phyloP scores from a whole-genome alignment of 2,888 invertebrate species.

The Fragum sueziense region DNA sequence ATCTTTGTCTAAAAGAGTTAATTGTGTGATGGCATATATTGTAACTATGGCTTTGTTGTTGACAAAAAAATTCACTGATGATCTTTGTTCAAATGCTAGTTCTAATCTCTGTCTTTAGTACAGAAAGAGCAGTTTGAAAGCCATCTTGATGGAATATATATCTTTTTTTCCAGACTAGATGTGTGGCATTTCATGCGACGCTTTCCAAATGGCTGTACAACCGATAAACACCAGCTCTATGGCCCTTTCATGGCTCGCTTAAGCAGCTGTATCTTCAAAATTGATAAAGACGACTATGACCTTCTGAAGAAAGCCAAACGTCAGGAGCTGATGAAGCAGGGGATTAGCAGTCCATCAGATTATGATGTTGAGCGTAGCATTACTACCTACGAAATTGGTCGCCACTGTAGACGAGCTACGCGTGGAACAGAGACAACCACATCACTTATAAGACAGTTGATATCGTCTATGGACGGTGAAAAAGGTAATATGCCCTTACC shows the following conservation, averaged over 20 bases:
- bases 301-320: constrained; percentile 59
- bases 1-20: no score
- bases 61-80: no score
- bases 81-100: no score
- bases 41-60: no score
- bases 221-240: constrained; percentile 54
- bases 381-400: constrained; percentile 42
- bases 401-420: constrained; percentile 56
- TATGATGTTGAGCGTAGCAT: constrained; percentile 41
- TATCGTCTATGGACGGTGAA: constrained; percentile 43
- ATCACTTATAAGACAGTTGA: constrained; percentile 41
- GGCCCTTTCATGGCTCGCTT: constrained; percentile 54
- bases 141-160: no score
- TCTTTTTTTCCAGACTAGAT: constrained; percentile 50
- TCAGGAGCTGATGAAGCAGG: constrained; percentile 39
- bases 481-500: no score
- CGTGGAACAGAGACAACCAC: constrained; percentile 51
- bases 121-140: no score
- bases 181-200: constrained; percentile 62
- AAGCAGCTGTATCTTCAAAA: constrained; percentile 55
- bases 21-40: no score
- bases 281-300: constrained; percentile 55
- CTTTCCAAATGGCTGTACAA: constrained; percentile 41
- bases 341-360: constrained; percentile 39
- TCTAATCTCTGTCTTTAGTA: no score